phyloP scores from a whole-genome alignment of 2,797 vertebrate genomes.

The Odontamblyopus rebecca region DNA sequence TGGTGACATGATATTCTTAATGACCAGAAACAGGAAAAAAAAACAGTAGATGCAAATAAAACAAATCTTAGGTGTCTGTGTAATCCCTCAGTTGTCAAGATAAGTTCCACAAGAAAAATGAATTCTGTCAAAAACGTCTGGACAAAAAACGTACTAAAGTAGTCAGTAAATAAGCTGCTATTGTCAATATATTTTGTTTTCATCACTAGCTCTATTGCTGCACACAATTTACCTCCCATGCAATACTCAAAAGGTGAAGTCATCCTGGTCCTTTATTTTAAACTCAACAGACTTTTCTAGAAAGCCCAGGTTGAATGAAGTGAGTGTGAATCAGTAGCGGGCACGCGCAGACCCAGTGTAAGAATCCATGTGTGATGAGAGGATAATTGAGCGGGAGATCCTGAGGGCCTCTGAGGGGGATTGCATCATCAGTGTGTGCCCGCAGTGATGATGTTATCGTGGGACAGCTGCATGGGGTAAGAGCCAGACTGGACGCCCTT shows the following conservation, averaged over 20 bases:
- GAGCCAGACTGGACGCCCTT: conserved; percentile 47
- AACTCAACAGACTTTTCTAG: not conserved
- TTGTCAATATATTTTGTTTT: not conserved
- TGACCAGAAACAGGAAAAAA: too few species aligned
- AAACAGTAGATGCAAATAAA: too few species aligned
- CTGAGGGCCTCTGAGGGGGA: conserved; percentile 58
- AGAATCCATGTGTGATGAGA: conserved; percentile 49
- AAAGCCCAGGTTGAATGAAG: conserved; percentile 24
- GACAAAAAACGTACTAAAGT: not conserved
- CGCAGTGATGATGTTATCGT: conserved; percentile 69
- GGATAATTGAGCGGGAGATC: conserved; percentile 61
- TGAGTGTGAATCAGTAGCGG: conserved; percentile 31
- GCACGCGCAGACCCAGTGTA: conserved; percentile 38
- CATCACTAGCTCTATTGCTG: not conserved
- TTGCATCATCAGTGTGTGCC: conserved; percentile 70
- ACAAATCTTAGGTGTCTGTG: too few species aligned
- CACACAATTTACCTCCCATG: not conserved
- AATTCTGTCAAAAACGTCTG: too few species aligned
- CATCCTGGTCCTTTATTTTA: not conserved
- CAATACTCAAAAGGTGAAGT: not conserved
- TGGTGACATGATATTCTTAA: too few species aligned
- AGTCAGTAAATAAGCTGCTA: not conserved
- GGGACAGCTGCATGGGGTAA: conserved; percentile 74
- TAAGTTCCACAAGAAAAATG: too few species aligned
- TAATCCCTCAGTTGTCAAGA: too few species aligned